These are phyloP conservation scores for Corapipo altera DNA, from an alignment of 2,113 vertebrate species.

Conservation along the genomic window DNA sequence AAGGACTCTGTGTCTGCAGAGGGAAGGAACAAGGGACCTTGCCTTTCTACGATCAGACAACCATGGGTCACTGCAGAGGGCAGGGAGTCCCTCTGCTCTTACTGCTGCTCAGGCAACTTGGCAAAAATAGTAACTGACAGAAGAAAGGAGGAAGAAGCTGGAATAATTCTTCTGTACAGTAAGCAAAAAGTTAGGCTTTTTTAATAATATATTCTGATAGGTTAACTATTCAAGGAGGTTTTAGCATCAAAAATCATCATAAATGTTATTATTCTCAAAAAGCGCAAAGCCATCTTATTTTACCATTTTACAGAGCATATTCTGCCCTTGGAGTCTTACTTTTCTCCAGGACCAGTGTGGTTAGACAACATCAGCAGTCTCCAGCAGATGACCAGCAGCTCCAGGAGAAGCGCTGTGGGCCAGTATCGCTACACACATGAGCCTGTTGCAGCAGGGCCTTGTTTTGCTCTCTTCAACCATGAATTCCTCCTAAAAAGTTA, in stretches of 20 bases:
- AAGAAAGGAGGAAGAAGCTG: neutral
- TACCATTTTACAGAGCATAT: neutral
- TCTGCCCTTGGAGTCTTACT: neutral
- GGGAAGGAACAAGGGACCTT: neutral
- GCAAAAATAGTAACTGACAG: neutral
- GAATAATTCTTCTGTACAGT: neutral
- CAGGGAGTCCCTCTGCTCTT: neutral
- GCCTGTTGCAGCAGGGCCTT: neutral
- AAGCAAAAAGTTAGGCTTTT: neutral
- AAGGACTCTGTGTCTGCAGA: neutral
- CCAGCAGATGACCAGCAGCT: neutral
- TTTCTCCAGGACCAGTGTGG: neutral
- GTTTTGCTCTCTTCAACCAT: accelerated
- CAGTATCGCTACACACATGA: neutral
- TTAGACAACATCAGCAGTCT: neutral
- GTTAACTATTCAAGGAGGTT: neutral
- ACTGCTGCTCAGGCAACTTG: accelerated
- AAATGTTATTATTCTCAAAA: neutral
- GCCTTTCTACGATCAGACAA: neutral
- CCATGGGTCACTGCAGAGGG: accelerated
- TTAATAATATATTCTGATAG: neutral
- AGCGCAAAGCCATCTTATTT: neutral
- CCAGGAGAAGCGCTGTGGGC: neutral
- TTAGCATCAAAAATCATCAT: neutral
- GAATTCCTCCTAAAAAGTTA: neutral